Percentiles rank a stretch among this genome's conserved stretches.
These are phyloP conservation scores for Aurelia sp. DNA, from an alignment of 30 jellyfish, hydroid and myxozoan genomes.

Conservation along the genomic window DNA sequence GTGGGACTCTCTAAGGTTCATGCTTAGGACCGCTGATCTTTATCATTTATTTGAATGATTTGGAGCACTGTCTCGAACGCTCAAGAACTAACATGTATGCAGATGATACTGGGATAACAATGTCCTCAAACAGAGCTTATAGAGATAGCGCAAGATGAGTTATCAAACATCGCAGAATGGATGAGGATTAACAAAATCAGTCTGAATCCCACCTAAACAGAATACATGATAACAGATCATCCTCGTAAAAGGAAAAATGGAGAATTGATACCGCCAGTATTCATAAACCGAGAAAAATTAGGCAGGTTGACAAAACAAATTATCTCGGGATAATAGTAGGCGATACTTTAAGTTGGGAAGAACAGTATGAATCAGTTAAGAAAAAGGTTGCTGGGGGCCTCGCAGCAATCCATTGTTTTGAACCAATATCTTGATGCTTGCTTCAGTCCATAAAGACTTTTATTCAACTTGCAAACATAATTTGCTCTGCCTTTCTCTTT, in stretches of 20 bases:
- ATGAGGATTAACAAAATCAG: conserved; percentile 25
- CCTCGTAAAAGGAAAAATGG: conserved; percentile 27
- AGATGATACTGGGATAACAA: conserved; percentile 28
- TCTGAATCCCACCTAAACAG: conserved; percentile 42
- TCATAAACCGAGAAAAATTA: conserved; percentile 43
- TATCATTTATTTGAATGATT: conserved; percentile 37
- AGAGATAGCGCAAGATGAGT: conserved; percentile 41
- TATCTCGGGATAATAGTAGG: too few species aligned
- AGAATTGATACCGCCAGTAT: conserved; percentile 27
- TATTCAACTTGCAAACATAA: too few species aligned
- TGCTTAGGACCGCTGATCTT: background rate
- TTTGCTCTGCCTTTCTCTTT: too few species aligned
- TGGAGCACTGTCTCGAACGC: conserved; percentile 41
- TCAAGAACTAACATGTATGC: too few species aligned
- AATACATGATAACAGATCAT: conserved; percentile 19
- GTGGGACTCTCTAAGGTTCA: background rate
- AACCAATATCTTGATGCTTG: too few species aligned
- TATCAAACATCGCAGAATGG: too few species aligned
- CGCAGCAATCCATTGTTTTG: too few species aligned
- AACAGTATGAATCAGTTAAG: too few species aligned
- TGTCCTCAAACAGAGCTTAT: conserved; percentile 32
- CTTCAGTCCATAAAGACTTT: too few species aligned
- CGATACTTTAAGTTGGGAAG: too few species aligned
- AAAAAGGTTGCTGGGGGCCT: too few species aligned
- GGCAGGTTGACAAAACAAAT: conserved; percentile 22